Evolutionary conservation across 2,888 invertebrate species (phyloP), one percentile per base, ranked within the genome.

Genomic region (Adineta ricciae): DNA sequence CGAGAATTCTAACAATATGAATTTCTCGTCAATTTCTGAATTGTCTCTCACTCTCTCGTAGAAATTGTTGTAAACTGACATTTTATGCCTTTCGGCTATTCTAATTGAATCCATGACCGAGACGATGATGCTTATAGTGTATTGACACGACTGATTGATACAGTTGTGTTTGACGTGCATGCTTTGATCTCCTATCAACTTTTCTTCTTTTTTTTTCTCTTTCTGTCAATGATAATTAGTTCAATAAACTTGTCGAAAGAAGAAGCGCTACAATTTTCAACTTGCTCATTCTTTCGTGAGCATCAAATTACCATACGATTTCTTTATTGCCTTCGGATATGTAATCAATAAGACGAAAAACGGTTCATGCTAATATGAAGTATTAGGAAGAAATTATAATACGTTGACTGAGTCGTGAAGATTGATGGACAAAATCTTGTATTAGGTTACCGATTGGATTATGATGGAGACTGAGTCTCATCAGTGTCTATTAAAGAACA

Each of bases 51-150:
- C 54, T n/a, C 64, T 64, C 64, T 64, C 27, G 32, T 27, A 64
- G 16, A 64, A 64, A 32, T 64, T 64, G n/a, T n/a, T n/a, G 32
- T 64, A 64, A 64, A 64, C 64, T 64, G 64, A 64, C 64, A 64
- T 64, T 64, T 64, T 32, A 27, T 64, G 64, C 64, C 64, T 64
- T 64, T 64, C 64, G 64, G 64, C 64, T 64, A 32, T 64, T 64
- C 64, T 64, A 64, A 64, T 64, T 64, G 64, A 64, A 64, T 64
- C 64, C 64, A 64, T 64, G 64, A 64, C 64, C 64, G 64, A 64
- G 64, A 64, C 64, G 64, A 64, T 64, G 64, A 64, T 64, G 27
- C 64, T 64, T 32, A 64, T 64, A 64, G 32, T 64, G 64, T 64
- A 64, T 64, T 64, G 64, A 64, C 64, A 64, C 64, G 64, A 64